phyloP scores from a whole-genome alignment of 2,888 invertebrate species.

The Euplagia quadripunctaria region DNA sequence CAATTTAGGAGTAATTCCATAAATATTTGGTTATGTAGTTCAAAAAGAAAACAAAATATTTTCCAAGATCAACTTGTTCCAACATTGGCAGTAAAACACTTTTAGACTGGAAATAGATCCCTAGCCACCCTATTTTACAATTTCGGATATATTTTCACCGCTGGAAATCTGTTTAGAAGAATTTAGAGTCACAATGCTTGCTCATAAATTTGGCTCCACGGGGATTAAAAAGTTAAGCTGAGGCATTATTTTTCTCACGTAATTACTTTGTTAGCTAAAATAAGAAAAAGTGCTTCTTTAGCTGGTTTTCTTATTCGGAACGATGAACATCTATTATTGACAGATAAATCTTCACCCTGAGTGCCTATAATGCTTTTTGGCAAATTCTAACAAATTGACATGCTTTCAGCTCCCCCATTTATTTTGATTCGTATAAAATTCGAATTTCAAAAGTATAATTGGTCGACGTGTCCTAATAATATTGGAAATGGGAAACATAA shows the following conservation, averaged over 20 bases:
- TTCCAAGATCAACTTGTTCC: conserved; percentile 9
- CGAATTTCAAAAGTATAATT: neutral
- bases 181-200: conserved; percentile 57
- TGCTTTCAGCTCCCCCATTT: neutral
- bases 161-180: conserved; percentile 51
- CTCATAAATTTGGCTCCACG: conserved; percentile 56
- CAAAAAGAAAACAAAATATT: conserved; percentile 8
- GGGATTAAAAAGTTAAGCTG: conserved; percentile 59
- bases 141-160: conserved; percentile 47
- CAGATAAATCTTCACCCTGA: conserved; percentile 32
- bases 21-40: conserved; percentile 21
- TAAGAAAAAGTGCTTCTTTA: conserved; percentile 47
- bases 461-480: neutral
- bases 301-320: conserved; percentile 46
- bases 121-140: conserved; percentile 42
- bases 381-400: neutral
- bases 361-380: neutral
- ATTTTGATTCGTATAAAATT: neutral
- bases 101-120: conserved; percentile 41
- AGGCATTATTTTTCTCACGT: conserved; percentile 56
- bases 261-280: conserved; percentile 56
- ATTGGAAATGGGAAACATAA: neutral
- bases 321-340: conserved; percentile 48
- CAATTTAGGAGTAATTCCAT: neutral
- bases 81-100: conserved; percentile 33